phyloP scores from a whole-genome alignment of 1,140 invertebrate genomes.

The Platorchestia sp. region DNA sequence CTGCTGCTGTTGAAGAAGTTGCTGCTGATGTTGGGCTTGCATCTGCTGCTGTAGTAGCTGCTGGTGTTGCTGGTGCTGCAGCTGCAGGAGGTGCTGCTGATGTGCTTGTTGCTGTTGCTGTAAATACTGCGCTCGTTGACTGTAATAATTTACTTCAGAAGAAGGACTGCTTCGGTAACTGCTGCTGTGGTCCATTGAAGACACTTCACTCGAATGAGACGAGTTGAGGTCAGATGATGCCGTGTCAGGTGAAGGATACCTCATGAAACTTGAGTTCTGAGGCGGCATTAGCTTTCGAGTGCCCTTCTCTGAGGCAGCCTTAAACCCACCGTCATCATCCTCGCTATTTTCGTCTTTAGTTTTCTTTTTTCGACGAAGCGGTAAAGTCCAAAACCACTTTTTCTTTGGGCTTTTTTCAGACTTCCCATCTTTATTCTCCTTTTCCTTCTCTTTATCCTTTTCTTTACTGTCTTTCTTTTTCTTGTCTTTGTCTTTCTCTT shows the following conservation, averaged over 20 bases:
- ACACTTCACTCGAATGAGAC: slow-evolving; percentile 66
- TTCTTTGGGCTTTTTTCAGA: slow-evolving; percentile 66
- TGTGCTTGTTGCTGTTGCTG: slow-evolving; percentile 59
- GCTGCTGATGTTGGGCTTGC: slow-evolving; percentile 61
- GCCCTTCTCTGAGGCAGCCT: slow-evolving; percentile 63
- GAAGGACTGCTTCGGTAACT: slow-evolving; percentile 67
- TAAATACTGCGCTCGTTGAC: slow-evolving; percentile 56
- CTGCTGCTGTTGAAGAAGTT: slow-evolving; percentile 60
- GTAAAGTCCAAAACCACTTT: slow-evolving; percentile 67
- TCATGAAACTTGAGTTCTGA: slow-evolving; percentile 66
- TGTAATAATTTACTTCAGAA: slow-evolving; percentile 67
- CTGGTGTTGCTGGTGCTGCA: slow-evolving; percentile 59
- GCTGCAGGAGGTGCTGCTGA: slow-evolving; percentile 61
- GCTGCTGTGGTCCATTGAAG: slow-evolving; percentile 65
- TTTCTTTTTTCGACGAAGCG: slow-evolving; percentile 66
- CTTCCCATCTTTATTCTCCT: slow-evolving; percentile 66
- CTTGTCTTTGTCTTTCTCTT: slow-evolving; percentile 61
- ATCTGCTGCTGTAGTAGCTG: slow-evolving; percentile 60
- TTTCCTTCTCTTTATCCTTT: slow-evolving; percentile 66
- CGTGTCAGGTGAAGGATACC: slow-evolving; percentile 67
- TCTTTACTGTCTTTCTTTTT: slow-evolving; percentile 44
- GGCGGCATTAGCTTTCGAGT: slow-evolving; percentile 58
- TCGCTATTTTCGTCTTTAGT: slow-evolving; percentile 65
- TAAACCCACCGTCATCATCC: slow-evolving; percentile 67
- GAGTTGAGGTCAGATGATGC: slow-evolving; percentile 66